A percentile compares a stretch with the other conserved stretches of the same genome.
phyloP scores from a whole-genome alignment of 64 coral and sea anemone genomes.

The Dendrophyllia cribrosa region DNA sequence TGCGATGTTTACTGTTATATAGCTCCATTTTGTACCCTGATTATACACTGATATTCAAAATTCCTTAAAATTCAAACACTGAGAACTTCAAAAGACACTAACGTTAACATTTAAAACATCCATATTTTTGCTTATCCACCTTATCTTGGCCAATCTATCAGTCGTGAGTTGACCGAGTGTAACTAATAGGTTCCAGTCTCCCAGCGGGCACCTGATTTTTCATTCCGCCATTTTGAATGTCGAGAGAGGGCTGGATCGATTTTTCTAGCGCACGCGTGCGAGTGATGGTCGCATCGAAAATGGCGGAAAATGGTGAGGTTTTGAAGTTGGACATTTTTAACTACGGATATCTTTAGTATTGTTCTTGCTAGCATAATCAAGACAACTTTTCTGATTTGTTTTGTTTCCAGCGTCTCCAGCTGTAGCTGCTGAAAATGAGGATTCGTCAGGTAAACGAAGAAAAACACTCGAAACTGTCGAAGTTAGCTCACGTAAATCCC shows the following conservation, averaged over 20 bases:
- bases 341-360: neutral
- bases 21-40: no score
- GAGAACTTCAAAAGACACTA: no score
- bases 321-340: neutral
- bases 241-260: neutral
- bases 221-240: neutral
- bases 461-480: neutral
- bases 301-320: slow-evolving; percentile 48
- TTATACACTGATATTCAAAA: no score
- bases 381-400: slow-evolving; percentile 3
- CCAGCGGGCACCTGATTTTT: no score
- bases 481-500: neutral
- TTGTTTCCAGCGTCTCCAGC: slow-evolving; percentile 16
- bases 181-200: no score
- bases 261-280: neutral
- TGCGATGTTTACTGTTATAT: no score
- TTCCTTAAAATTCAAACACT: no score
- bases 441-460: slow-evolving; percentile 20
- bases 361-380: neutral
- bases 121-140: no score
- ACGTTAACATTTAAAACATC: no score
- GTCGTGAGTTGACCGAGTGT: no score
- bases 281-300: neutral
- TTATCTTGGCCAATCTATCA: no score
- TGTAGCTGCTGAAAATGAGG: neutral